Percentiles rank a stretch among this genome's conserved stretches.
Conservation (phyloP, 2,888 invertebrate species). For the Zygaena filipendulae region DNA sequence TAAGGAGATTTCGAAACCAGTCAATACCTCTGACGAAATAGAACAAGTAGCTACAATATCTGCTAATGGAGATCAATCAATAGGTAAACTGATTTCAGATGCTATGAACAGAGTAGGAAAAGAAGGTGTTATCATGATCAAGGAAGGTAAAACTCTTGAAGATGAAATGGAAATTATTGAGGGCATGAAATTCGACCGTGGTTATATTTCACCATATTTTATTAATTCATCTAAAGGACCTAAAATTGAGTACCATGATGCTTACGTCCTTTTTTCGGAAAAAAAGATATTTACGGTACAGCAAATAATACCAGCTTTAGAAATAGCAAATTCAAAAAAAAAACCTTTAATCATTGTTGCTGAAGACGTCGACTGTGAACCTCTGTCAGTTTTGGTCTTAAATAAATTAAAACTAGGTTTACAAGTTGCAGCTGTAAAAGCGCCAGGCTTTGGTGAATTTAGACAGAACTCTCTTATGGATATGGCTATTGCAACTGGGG, state of each 20-base stretch:
- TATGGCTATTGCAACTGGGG: conserved; percentile 92
- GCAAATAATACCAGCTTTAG: conserved; percentile 94
- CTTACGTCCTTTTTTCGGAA: conserved; percentile 90
- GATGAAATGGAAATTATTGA: conserved; percentile 97
- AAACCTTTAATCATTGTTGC: conserved; percentile 95
- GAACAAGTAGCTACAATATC: conserved; percentile 99
- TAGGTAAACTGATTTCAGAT: conserved; percentile 93
- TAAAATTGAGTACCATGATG: conserved; percentile 96
- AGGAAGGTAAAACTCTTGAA: conserved; percentile 95
- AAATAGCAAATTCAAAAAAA: conserved; percentile 89
- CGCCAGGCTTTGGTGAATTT: conserved; percentile 96
- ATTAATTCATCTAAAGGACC: conserved; percentile 98
- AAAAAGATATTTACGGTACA: conserved; percentile 97
- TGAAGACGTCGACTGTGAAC: conserved; percentile 95
- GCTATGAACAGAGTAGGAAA: conserved; percentile 98
- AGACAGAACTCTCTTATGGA: conserved; percentile 89
- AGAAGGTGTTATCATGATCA: conserved; percentile 98
- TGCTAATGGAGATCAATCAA: conserved; percentile 92
- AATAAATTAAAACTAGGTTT: conserved; percentile 90
- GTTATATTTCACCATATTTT: conserved; percentile 98
- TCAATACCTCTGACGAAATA: conserved; percentile 97
- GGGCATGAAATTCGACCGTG: conserved; percentile 99
- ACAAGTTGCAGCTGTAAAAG: conserved; percentile 94
- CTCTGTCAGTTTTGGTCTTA: conserved; percentile 89
- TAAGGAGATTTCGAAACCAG: conserved; percentile 87